Base-by-base conservation (phyloP, 2,888 invertebrate species). In the Acanthosoma haemorrhoidale region DNA sequence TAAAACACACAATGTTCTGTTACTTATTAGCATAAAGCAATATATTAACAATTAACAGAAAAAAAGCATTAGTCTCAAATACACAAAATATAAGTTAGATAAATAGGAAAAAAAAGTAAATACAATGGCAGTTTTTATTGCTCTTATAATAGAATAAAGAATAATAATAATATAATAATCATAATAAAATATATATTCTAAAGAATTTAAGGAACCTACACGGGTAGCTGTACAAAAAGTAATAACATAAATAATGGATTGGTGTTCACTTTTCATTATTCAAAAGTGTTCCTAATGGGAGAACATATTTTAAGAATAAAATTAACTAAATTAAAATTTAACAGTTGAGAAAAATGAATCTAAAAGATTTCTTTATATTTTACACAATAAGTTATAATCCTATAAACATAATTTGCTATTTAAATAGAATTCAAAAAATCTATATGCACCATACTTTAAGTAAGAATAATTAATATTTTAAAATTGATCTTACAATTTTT, bases 111-210 rank as follows among this genome's bases (percentile, higher is more conserved):
- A 57, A 51, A 58, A 68, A 68, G 68, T 59, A 70, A 57, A 70
- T 68, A 60, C 38, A 41, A 61, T 70, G 72, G 70, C 70, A 70
- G 70, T 68, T 70, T 72, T 64, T 72, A 72, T 71, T 71, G 69
- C 51, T 64, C 68, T 69, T 58, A 69, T 59, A 67, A 70, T 64
- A 68, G 67, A 72, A 63, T 69, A 66, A 58, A 71, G 68, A 71
- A 71, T 71, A 68, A 69, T 63, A 59, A 60, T 57, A 70, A 63
- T 57, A 72, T 60, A 70, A 68, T 68, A 68, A 68, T 68, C 57
- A 68, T 25, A 68, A 68, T 58, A 59, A 68, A 68, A 68, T 68
- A 68, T 57, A 68, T 57, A 38, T 25, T 58, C 68, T 58, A 68
- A 57, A 34, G 32, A 38, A 38, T 36, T 38, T 34, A 36, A 68